Percentiles rank a stretch among this genome's conserved stretches.
phyloP scores from a whole-genome alignment of 2,113 vertebrate genomes.

The Cyrtonyx montezumae region DNA sequence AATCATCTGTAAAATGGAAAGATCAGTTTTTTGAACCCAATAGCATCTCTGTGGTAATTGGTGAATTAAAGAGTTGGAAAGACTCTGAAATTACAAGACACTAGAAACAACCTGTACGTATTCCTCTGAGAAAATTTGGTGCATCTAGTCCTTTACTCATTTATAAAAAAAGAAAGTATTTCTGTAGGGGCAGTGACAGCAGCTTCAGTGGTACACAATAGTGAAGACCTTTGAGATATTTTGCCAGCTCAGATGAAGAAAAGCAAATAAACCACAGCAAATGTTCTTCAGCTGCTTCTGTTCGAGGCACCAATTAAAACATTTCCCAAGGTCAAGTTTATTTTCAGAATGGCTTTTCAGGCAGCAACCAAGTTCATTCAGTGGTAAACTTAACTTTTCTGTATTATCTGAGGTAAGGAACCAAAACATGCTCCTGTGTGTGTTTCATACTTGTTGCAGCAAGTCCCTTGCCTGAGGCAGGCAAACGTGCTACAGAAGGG shows the following conservation, averaged over 20 bases:
- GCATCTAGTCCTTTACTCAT: not conserved
- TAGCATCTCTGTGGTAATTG: not conserved
- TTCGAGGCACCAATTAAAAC: not conserved
- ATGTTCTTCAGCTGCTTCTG: not conserved
- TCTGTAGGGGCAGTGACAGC: not conserved
- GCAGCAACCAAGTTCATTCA: not conserved
- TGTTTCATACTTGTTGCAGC: not conserved
- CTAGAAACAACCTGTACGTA: not conserved
- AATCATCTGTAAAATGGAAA: not conserved
- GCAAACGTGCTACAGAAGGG: not conserved
- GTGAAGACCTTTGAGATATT: not conserved
- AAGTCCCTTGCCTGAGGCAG: not conserved
- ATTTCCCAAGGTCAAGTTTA: not conserved
- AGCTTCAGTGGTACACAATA: not conserved
- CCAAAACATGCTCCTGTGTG: not conserved
- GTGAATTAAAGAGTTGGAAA: not conserved
- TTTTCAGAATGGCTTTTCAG: not conserved
- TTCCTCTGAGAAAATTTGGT: not conserved
- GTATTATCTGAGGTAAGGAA: not conserved
- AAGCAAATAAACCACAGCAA: not conserved
- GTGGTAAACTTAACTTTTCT: not conserved
- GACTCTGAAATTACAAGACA: not conserved
- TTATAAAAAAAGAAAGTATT: not conserved
- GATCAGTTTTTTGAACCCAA: not conserved
- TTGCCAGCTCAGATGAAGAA: not conserved